Base-by-base conservation (phyloP, 1,140 invertebrate species). In the Caenorhabditis tropicalis region DNA sequence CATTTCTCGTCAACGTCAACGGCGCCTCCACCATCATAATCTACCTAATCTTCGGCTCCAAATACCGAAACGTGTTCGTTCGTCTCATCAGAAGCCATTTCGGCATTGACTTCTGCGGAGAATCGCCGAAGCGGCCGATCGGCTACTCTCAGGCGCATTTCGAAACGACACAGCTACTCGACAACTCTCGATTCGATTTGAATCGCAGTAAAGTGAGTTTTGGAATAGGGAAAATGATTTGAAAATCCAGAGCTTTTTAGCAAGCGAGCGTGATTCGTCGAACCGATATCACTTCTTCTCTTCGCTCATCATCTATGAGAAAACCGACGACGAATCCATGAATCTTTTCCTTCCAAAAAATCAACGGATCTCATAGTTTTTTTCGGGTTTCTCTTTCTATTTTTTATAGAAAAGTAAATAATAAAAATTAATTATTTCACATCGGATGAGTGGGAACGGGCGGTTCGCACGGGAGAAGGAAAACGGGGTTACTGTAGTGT, bases 1-100 rank as follows among this genome's bases (percentile, higher is more conserved):
- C 79, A 36, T 65, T 87, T 27, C 46, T 87, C 1, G 84, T 87
- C 4, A 86, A 86, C 60, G 58, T 87, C 9, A 86, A 85, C 29
- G 79, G 80, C 39, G 83, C 86, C 2, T 82, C 85, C 3, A 87
- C 83, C 1, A 86, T 87, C 27, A 33, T 86, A 3, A 85, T 87
- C 48, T 87, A 87, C 48, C 16, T 85, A 19, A 58, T 60, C 2
- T 87, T 87, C 49, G 79, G 86, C 12, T 83, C 51, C 51, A 87
- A 87, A 31, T 87, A 87, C 43, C 51, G 86, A 3, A 74, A 74
- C 12, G 82, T 82, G 3, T 82, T 60, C 36, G 43, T 74, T 46
- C 65, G 65, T 16, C 65, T 74, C 5, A 43, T 43, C 15, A 5
- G 36, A 24, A 43, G 43, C 2, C 7, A 74, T 12, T 74, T 74